Percentiles rank a stretch among this genome's conserved stretches.
Evolutionary conservation across 2,888 invertebrate genomes (phyloP).

Genomic region (Drosophila pseudotalamancana): DNA sequence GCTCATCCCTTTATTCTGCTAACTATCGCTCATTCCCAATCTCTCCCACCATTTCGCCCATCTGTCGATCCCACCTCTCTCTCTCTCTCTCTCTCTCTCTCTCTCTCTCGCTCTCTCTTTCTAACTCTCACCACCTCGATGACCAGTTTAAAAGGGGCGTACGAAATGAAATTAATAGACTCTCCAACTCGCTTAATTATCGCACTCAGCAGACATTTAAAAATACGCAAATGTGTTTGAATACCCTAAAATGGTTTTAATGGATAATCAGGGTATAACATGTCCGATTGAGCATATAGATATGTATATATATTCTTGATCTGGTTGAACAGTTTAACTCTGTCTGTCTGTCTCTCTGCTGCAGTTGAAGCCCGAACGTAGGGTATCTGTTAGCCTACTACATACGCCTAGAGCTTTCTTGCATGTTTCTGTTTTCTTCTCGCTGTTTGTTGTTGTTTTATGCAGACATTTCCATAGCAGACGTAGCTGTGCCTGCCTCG

Average conservation of each 20-base stretch:
- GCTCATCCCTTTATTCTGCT: slow-evolving; percentile 38
- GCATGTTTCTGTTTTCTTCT: slow-evolving; percentile 5
- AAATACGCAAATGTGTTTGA: slow-evolving; percentile 68
- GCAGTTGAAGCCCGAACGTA: too few species aligned
- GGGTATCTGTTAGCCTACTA: too few species aligned
- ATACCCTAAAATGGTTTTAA: too few species aligned
- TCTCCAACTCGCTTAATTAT: slow-evolving; percentile 70
- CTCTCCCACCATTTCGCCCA: neutral
- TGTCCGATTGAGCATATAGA: too few species aligned
- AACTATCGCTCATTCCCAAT: slow-evolving; percentile 21
- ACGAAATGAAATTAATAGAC: slow-evolving; percentile 74
- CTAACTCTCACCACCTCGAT: slow-evolving; percentile 7
- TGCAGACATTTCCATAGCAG: slow-evolving; percentile 35
- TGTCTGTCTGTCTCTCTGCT: slow-evolving; percentile 12
- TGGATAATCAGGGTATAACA: too few species aligned
- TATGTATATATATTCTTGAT: too few species aligned
- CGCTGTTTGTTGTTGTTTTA: slow-evolving; percentile 13
- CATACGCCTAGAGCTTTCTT: too few species aligned
- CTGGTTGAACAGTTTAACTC: too few species aligned
- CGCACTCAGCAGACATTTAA: slow-evolving; percentile 57
- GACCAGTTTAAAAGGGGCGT: slow-evolving; percentile 65
- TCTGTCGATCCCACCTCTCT: neutral
- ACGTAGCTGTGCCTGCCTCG: slow-evolving; percentile 20
- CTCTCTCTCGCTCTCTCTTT: too few species aligned
- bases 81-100: neutral